Percentiles rank a stretch among this genome's conserved stretches.
phyloP scores from a whole-genome alignment of 1,140 invertebrate species.

The Leptopilina clavipes region DNA sequence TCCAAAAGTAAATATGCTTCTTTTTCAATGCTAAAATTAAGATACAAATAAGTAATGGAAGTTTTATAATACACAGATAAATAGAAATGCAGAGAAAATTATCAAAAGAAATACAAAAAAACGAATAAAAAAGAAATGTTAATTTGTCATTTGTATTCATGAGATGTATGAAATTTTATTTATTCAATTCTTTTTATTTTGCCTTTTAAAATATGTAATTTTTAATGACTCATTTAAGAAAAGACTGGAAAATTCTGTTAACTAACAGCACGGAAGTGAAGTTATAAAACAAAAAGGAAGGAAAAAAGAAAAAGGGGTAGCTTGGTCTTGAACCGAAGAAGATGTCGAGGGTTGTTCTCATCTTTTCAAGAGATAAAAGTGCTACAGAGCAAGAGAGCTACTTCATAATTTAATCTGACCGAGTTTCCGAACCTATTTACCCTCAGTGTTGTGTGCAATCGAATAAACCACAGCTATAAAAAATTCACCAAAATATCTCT shows the following conservation, averaged over 20 bases:
- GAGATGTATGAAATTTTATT: not conserved
- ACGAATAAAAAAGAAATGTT: not conserved
- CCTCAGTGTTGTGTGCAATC: not conserved
- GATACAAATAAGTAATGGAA: too few relatives aligned
- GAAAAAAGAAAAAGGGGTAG: not conserved
- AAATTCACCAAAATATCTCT: not conserved
- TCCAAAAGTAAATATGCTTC: too few relatives aligned
- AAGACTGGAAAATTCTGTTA: constrained; percentile 1
- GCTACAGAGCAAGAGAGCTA: constrained; percentile 14
- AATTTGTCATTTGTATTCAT: not conserved
- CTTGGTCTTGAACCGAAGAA: not conserved
- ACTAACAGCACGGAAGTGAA: not conserved
- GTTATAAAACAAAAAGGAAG: not conserved
- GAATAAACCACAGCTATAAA: constrained; percentile 3
- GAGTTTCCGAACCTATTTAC: constrained; percentile 5
- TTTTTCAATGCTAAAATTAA: too few relatives aligned
- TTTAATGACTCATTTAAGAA: constrained; percentile 1
- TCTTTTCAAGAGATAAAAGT: constrained; percentile 29
- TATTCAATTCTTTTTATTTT: not conserved
- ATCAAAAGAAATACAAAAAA: too few relatives aligned
- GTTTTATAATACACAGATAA: not conserved
- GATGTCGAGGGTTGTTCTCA: constrained; percentile 18
- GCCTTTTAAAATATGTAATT: not conserved
- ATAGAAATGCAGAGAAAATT: too few relatives aligned
- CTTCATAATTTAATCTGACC: constrained; percentile 30